phyloP scores from a whole-genome alignment of 2,797 vertebrate species.

The Todus mexicanus region DNA sequence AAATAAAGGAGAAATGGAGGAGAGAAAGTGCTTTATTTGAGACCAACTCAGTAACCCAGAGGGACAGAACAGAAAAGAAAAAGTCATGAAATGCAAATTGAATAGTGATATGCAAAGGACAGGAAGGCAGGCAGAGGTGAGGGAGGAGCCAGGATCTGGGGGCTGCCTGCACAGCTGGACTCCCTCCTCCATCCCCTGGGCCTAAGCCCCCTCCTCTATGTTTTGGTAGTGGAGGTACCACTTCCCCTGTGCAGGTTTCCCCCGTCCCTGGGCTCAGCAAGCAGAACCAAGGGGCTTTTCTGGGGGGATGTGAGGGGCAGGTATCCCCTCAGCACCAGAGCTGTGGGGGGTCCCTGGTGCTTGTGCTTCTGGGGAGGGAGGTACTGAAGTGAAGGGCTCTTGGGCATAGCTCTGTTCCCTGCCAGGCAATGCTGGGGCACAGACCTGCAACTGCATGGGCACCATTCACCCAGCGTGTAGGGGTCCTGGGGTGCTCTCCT shows the following conservation, averaged over 20 bases:
- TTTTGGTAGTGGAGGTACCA: neutral
- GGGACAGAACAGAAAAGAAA: neutral
- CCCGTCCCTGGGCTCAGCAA: neutral
- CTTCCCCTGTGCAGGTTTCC: neutral
- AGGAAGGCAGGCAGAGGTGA: neutral
- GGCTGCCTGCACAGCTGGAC: neutral
- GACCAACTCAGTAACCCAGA: neutral
- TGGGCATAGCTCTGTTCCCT: neutral
- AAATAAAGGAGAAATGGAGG: neutral
- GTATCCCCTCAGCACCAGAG: neutral
- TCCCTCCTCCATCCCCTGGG: neutral
- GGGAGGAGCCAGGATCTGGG: neutral
- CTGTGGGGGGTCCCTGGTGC: neutral
- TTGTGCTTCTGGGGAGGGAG: neutral
- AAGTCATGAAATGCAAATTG: neutral
- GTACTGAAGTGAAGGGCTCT: neutral
- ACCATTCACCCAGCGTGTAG: neutral
- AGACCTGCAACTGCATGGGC: neutral
- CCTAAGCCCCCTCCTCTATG: neutral
- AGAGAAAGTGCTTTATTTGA: constrained; percentile 9
- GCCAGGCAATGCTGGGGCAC: neutral
- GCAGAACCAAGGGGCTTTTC: neutral
- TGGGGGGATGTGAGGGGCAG: neutral
- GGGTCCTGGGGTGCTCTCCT: neutral
- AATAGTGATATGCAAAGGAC: neutral